These are phyloP conservation scores for Rhea pennata DNA, from an alignment of 2,113 vertebrate genomes.

Conservation along the genomic window DNA sequence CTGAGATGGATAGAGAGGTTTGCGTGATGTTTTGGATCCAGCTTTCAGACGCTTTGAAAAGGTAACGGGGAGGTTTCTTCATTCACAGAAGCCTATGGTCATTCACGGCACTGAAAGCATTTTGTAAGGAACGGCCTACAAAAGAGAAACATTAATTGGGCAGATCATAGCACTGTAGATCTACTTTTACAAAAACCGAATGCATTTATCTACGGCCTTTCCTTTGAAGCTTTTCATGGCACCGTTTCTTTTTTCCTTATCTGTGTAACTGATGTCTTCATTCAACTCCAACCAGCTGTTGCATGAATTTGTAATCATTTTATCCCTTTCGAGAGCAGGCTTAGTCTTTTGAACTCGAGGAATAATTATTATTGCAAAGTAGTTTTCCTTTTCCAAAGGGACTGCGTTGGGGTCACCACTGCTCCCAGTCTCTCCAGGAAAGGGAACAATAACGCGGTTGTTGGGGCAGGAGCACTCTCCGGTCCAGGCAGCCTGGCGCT, in stretches of 20 bases:
- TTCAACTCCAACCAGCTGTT: slow-evolving; percentile 61
- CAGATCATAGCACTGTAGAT: slow-evolving; percentile 5
- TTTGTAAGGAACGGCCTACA: slow-evolving; percentile 4
- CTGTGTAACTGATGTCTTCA: slow-evolving; percentile 57
- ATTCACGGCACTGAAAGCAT: slow-evolving; percentile 40
- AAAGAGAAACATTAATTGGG: slow-evolving; percentile 43
- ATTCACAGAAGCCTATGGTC: not conserved
- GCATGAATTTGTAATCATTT: slow-evolving; percentile 53
- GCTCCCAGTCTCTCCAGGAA: slow-evolving; percentile 45
- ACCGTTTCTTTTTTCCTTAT: slow-evolving; percentile 58
- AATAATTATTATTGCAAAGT: slow-evolving; percentile 73
- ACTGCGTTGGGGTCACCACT: slow-evolving; percentile 45
- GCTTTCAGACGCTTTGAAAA: slow-evolving; percentile 34
- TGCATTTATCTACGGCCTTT: not conserved
- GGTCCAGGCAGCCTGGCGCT: not conserved
- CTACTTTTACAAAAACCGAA: slow-evolving; percentile 45
- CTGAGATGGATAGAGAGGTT: not conserved
- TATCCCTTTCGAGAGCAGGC: slow-evolving; percentile 36
- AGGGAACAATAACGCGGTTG: slow-evolving; percentile 62
- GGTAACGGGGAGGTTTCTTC: slow-evolving; percentile 23
- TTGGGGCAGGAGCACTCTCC: slow-evolving; percentile 2
- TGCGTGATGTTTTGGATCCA: slow-evolving; percentile 3
- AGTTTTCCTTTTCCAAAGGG: slow-evolving; percentile 56
- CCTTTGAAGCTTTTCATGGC: slow-evolving; percentile 46
- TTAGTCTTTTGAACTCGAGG: slow-evolving; percentile 70